Evolutionary conservation across 2,113 vertebrate species (phyloP).

Genomic region (Psilopogon haemacephalus): DNA sequence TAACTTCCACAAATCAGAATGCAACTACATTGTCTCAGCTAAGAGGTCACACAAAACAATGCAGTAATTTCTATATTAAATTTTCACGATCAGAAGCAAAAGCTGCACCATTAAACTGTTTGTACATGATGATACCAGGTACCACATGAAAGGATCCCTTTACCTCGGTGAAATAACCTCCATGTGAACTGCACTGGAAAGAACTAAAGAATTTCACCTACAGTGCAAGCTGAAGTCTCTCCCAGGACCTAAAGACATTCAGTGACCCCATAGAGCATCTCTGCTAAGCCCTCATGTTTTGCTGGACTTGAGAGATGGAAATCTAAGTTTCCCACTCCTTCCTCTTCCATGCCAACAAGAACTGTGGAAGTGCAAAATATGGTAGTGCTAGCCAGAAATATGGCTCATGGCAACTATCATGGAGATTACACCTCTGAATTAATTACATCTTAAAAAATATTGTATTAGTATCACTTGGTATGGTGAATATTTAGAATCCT

Average conservation of each 20-base stretch:
- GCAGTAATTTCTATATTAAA: neutral
- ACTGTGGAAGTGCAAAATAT: neutral
- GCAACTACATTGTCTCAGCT: neutral
- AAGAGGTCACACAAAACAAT: neutral
- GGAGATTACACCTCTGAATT: neutral
- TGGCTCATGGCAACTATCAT: neutral
- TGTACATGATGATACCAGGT: neutral
- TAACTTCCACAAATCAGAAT: neutral
- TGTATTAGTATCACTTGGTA: neutral
- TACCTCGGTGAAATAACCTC: neutral
- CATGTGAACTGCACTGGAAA: conserved; percentile 27
- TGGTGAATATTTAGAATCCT: neutral
- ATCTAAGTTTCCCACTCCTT: conserved; percentile 6
- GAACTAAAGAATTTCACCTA: conserved; percentile 50
- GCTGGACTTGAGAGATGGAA: conserved; percentile 10
- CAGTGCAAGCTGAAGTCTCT: neutral
- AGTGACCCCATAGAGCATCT: neutral
- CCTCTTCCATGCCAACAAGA: neutral
- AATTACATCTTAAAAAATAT: neutral
- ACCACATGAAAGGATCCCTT: neutral
- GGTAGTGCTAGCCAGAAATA: neutral
- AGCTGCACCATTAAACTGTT: neutral
- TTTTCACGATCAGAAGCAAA: neutral
- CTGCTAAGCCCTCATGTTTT: conserved; percentile 42
- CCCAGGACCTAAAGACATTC: conserved; percentile 34